phyloP scores from a whole-genome alignment of 2,888 invertebrate species.

The Drosophila longiperda region DNA sequence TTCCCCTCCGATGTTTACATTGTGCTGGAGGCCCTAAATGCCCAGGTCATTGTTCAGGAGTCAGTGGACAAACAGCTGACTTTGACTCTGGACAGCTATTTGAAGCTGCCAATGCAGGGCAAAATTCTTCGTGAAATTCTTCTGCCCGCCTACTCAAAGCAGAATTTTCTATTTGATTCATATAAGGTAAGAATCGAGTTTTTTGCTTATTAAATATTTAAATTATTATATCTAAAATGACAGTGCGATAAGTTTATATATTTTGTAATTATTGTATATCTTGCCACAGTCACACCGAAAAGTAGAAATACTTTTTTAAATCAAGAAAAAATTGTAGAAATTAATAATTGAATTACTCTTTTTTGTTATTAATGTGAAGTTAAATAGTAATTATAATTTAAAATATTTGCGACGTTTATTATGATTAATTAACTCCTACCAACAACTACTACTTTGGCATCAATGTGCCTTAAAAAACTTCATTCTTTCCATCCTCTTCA shows the following conservation, averaged over 20 bases:
- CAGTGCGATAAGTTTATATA: not conserved
- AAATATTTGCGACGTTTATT: not conserved
- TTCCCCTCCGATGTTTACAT: conserved; percentile 91
- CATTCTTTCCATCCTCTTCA: not conserved
- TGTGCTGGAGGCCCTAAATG: conserved; percentile 84
- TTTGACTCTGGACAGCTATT: conserved; percentile 86
- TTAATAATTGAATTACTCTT: not conserved
- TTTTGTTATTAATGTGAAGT: not conserved
- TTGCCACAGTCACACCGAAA: not conserved
- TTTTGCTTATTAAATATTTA: not conserved
- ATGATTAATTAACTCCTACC: not conserved
- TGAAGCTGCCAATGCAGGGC: conserved; percentile 88
- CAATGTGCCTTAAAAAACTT: not conserved
- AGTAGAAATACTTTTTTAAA: too few species aligned
- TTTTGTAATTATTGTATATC: not conserved
- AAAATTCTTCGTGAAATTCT: conserved; percentile 88
- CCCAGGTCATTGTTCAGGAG: conserved; percentile 73
- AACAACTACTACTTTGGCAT: not conserved
- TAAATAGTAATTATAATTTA: not conserved
- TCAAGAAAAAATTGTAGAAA: not conserved
- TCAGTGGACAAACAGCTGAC: conserved; percentile 85
- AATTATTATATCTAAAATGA: not conserved
- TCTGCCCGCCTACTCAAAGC: conserved; percentile 86
- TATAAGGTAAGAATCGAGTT: conserved; percentile 87
- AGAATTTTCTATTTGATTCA: conserved; percentile 87